Conservation (phyloP, 2,888 invertebrate genomes). For the Heterodera filipjevi region DNA sequence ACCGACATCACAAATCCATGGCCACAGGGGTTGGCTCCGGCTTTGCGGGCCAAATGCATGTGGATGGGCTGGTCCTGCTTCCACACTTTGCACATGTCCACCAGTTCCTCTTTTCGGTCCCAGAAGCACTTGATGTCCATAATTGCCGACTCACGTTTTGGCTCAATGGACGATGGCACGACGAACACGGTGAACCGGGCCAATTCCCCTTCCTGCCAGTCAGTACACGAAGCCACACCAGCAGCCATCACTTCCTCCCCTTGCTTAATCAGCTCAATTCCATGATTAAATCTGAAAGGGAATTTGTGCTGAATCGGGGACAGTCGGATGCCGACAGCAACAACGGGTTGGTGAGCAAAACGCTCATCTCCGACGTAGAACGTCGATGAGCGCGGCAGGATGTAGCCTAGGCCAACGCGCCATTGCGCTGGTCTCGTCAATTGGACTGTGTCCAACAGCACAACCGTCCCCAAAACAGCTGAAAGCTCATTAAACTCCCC, state of each 20-base stretch:
- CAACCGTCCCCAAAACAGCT: background rate
- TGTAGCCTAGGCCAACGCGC: background rate
- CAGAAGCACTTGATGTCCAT: background rate
- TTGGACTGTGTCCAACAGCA: background rate
- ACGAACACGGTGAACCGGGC: background rate
- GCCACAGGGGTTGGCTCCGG: background rate
- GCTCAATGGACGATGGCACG: background rate
- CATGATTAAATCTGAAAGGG: background rate
- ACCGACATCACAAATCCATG: background rate
- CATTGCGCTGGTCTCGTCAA: background rate
- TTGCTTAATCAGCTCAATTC: background rate
- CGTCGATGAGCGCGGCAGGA: background rate
- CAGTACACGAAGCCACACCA: background rate
- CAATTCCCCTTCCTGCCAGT: background rate
- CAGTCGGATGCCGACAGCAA: background rate
- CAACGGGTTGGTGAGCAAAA: background rate
- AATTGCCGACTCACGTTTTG: background rate
- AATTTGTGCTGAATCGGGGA: background rate
- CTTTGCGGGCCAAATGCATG: background rate
- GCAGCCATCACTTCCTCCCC: conserved; percentile 8
- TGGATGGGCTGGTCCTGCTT: background rate
- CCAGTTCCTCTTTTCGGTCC: background rate
- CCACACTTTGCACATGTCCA: conserved; percentile 2
- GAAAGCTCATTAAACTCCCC: background rate
- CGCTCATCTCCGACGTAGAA: background rate